Conservation (phyloP, 30 jellyfish, hydroid and myxozoan species). For the Hydra vulgaris region DNA sequence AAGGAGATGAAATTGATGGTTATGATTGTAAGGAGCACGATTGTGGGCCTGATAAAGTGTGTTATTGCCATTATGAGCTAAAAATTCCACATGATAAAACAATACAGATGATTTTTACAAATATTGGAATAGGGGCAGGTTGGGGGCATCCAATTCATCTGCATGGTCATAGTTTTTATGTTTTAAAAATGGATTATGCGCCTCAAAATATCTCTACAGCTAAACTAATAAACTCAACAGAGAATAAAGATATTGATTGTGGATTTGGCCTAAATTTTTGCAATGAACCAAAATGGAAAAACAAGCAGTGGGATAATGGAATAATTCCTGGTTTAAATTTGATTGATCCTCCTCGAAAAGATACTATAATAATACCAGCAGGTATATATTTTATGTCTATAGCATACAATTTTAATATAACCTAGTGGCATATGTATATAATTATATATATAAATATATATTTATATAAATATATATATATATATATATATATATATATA, state of each 20-base stretch:
- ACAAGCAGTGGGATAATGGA: slow-evolving; percentile 46
- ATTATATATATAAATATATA: no score
- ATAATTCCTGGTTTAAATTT: slow-evolving; percentile 71
- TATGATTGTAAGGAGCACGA: slow-evolving; percentile 62
- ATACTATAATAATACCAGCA: slow-evolving; percentile 72
- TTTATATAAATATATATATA: no score
- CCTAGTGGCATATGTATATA: no score
- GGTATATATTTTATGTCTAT: slow-evolving; percentile 7
- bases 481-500: no score
- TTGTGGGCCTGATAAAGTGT: slow-evolving; percentile 84
- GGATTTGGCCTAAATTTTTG: slow-evolving; percentile 74
- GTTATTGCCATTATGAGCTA: slow-evolving; percentile 62
- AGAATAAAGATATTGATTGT: slow-evolving; percentile 47
- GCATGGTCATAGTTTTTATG: slow-evolving; percentile 82
- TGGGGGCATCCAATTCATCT: no score
- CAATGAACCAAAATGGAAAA: slow-evolving; percentile 64
- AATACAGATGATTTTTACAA: slow-evolving; percentile 79
- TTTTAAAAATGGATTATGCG: slow-evolving; percentile 71
- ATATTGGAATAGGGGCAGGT: slow-evolving; percentile 80
- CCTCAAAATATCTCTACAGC: slow-evolving; percentile 63
- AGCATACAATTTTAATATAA: no score
- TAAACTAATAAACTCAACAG: slow-evolving; percentile 26
- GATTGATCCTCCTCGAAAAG: slow-evolving; percentile 75
- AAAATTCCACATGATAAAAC: slow-evolving; percentile 61
- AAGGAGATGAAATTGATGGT: slow-evolving; percentile 58